Evolutionary conservation across 2,113 vertebrate genomes (phyloP).

Genomic region (Malurus cyaneus): DNA sequence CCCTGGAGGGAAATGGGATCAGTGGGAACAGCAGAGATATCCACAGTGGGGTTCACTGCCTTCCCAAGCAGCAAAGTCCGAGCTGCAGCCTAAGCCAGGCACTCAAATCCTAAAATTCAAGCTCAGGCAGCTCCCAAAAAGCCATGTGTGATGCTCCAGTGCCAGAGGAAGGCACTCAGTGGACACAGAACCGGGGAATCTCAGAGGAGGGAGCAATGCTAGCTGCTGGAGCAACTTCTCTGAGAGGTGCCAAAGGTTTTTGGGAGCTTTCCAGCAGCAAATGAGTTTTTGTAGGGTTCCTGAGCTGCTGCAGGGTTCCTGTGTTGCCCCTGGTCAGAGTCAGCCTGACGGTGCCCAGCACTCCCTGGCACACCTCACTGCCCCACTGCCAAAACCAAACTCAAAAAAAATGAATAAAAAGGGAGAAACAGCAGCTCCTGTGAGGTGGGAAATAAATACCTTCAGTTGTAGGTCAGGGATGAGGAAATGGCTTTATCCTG

Average conservation of each 20-base stretch:
- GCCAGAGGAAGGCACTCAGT: rapidly evolving
- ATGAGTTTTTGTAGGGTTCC: background rate
- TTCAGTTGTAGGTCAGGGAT: background rate
- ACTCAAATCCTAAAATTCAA: background rate
- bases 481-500: background rate
- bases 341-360: rapidly evolving
- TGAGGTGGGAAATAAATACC: background rate
- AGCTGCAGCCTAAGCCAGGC: background rate
- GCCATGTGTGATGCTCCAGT: background rate
- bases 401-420: rapidly evolving
- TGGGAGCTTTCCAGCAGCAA: background rate
- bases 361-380: background rate
- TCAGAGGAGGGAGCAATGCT: rapidly evolving
- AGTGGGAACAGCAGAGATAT: background rate
- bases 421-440: background rate
- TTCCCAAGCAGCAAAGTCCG: background rate
- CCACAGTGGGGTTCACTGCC: background rate
- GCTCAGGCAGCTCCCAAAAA: background rate
- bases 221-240: background rate
- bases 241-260: background rate
- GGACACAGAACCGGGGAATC: rapidly evolving
- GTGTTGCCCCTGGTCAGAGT: background rate
- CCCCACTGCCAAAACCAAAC: background rate
- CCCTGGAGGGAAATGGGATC: background rate
- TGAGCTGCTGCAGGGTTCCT: background rate